Percentiles rank a stretch among this genome's conserved stretches.
Conservation (phyloP, 1,140 invertebrate genomes). For the Eupeodes corollae region DNA sequence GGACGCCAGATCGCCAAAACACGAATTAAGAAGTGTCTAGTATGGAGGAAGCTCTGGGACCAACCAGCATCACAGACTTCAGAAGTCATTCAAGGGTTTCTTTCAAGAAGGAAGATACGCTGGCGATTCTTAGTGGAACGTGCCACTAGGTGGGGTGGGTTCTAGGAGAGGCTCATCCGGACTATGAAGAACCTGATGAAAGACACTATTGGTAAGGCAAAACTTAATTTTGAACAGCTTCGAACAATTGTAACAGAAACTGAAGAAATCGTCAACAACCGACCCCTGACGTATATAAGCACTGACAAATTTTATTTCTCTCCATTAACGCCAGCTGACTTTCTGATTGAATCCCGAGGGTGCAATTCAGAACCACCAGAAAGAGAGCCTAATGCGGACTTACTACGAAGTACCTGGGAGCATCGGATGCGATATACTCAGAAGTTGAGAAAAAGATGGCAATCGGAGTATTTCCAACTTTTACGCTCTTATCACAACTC, state of each 20-base stretch:
- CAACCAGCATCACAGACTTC: background rate
- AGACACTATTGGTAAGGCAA: too few species aligned
- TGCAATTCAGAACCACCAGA: too few species aligned
- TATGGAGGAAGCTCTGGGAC: background rate
- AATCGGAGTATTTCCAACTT: too few species aligned
- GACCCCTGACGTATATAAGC: background rate
- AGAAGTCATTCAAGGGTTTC: background rate
- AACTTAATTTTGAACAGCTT: background rate
- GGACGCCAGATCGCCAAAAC: background rate
- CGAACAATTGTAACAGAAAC: too few species aligned
- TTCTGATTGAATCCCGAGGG: too few species aligned
- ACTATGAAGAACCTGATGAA: conserved; percentile 4
- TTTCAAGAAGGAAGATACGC: too few species aligned
- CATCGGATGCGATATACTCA: background rate
- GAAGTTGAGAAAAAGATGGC: too few species aligned
- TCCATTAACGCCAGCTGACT: background rate
- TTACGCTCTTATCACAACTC: too few species aligned
- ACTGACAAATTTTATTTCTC: background rate
- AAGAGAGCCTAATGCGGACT: too few species aligned
- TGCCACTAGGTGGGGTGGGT: too few species aligned
- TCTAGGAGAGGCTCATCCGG: background rate
- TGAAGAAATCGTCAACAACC: background rate
- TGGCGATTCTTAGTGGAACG: background rate
- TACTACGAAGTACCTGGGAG: too few species aligned
- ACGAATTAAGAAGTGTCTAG: background rate